A percentile compares a stretch with the other conserved stretches of the same genome.
Conservation (phyloP, 2,888 invertebrate species). For the Lacanobia wlatinum region DNA sequence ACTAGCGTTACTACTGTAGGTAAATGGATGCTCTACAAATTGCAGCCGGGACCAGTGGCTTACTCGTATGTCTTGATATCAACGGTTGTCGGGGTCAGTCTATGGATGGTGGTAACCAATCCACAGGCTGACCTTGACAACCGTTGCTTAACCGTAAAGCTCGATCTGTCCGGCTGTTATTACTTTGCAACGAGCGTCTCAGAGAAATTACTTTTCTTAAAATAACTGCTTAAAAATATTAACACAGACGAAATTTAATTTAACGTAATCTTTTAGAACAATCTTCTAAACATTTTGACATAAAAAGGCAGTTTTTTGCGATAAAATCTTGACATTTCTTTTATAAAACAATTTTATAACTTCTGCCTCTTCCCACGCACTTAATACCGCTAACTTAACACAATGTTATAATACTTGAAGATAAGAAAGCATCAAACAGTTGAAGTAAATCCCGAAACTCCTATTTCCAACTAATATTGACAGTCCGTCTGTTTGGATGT, state of each 20-base stretch:
- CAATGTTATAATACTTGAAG: neutral
- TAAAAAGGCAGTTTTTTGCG: neutral
- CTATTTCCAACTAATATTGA: neutral
- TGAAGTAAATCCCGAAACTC: neutral
- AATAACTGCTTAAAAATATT: neutral
- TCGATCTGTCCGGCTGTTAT: neutral
- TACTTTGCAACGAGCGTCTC: neutral
- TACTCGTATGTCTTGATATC: too few relatives aligned
- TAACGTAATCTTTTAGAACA: neutral
- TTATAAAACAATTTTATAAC: constrained; percentile 1
- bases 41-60: neutral
- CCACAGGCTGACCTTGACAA: neutral
- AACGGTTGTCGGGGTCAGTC: too few relatives aligned
- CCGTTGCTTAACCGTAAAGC: neutral
- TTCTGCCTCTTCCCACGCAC: constrained; percentile 12
- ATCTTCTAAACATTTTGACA: constrained; percentile 1
- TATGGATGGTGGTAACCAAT: neutral
- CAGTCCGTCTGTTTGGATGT: too few relatives aligned
- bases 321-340: constrained; percentile 11
- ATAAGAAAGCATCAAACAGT: neutral
- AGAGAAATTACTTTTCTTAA: neutral
- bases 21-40: neutral
- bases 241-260: neutral
- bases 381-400: neutral
- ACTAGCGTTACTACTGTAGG: neutral